Base-by-base conservation (phyloP, 1,140 invertebrate species). In the Zaprionus nigranus region DNA sequence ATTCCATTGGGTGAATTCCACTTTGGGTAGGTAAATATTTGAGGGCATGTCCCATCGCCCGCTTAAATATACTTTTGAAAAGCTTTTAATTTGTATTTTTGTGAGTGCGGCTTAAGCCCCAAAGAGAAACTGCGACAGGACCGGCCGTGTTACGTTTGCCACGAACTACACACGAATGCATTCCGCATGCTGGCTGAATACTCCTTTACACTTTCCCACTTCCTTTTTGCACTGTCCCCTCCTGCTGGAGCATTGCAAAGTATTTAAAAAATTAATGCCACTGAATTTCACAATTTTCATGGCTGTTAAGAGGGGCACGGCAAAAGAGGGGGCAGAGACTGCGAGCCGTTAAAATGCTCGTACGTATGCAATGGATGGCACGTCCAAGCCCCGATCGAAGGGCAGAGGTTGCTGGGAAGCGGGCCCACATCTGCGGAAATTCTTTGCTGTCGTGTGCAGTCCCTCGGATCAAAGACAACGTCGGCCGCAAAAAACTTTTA, bases 251-350 rank as follows among this genome's bases (percentile, higher is more conserved):
- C 30, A 26, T 59, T 61, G 53, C 38, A 63, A 81, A 82, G 73
- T 83, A 64, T 88, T 87, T 87, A 88, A 87, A 87, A 78, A 88
- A 87, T 81, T 72, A 87, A 87, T 83, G 79, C 78, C 34, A 59
- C 64, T 65, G 70, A 88, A 78, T 46, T 81, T 65, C 53, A 64
- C 51, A 70, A 83, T 81, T 88, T 88, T 84, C 64, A 60, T 77
- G 80, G 76, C 73, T 65, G 83, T 82, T 86, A 80, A 79, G 75
- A 60, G 60, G 53, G 7, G 62, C 28, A 63, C 6, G 20, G 38
- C 38, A n/a, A 28, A 58, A 38, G n/a, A 15, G 7, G n/a, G 49
- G 26, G 7, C 1, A 15, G n/a, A 38, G 28, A 38, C 26, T 20
- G 40, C 13, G 26, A 12, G 36, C 40, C 43, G 62, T 72, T 51